A percentile compares a stretch with the other conserved stretches of the same genome.
Evolutionary conservation across 2,797 vertebrate genomes (phyloP).

Genomic region (Channa striata): DNA sequence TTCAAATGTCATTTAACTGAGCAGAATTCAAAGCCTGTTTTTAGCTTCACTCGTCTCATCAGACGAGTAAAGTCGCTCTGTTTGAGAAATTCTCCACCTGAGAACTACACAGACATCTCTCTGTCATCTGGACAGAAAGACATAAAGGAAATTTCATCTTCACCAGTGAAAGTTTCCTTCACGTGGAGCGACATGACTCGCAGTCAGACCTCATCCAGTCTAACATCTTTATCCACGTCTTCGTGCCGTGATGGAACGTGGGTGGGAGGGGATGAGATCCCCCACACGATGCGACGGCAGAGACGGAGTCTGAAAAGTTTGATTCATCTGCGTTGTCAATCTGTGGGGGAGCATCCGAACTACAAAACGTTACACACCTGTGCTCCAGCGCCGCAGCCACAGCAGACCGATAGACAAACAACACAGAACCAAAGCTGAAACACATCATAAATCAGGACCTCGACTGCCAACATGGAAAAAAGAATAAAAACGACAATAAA

Average conservation of each 20-base stretch:
- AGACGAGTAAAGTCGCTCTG: constrained; percentile 33
- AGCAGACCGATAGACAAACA: constrained; percentile 35
- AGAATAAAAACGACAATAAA: not conserved
- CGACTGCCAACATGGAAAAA: constrained; percentile 11
- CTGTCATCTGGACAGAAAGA: constrained; percentile 51
- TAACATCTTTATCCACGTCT: constrained; percentile 55
- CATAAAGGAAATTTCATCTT: constrained; percentile 60
- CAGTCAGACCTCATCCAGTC: constrained; percentile 54
- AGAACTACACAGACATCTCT: constrained; percentile 44
- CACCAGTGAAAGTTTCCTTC: constrained; percentile 30
- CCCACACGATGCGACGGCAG: constrained; percentile 28
- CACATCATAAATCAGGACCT: constrained; percentile 29
- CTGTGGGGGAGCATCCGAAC: constrained; percentile 38
- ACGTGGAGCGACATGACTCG: constrained; percentile 42
- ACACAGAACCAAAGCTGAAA: constrained; percentile 20
- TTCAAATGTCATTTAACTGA: constrained; percentile 61
- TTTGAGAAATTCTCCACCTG: constrained; percentile 59
- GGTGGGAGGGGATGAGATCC: constrained; percentile 26
- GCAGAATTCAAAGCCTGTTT: constrained; percentile 52
- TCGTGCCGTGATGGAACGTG: constrained; percentile 15
- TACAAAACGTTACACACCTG: constrained; percentile 37
- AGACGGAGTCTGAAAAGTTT: constrained; percentile 33
- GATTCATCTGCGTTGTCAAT: constrained; percentile 43
- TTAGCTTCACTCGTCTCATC: constrained; percentile 57
- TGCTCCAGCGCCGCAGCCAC: constrained; percentile 15